phyloP scores from a whole-genome alignment of 1,140 invertebrate genomes.

The Geopemphigus sp. region DNA sequence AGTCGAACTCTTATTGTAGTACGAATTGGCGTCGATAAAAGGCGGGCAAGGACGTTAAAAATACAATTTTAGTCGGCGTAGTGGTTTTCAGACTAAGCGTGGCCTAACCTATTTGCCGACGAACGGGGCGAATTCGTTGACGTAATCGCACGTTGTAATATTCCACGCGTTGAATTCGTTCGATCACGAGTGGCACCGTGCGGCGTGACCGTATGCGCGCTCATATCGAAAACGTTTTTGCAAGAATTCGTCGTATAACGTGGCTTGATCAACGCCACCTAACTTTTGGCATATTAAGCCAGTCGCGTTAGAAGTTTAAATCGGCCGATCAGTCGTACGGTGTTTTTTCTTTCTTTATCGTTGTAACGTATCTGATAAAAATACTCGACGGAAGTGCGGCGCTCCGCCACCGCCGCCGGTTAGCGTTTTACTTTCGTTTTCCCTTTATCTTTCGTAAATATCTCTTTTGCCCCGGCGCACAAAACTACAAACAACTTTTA shows the following conservation, averaged over 20 bases:
- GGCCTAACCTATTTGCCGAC: too few relatives aligned
- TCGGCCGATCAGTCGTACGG: slow-evolving; percentile 1
- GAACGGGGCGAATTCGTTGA: too few relatives aligned
- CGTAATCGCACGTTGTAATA: too few relatives aligned
- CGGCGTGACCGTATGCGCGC: too few relatives aligned
- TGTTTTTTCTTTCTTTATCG: slow-evolving; percentile 1
- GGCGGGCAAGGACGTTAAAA: too few relatives aligned
- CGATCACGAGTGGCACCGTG: too few relatives aligned
- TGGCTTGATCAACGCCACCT: neutral
- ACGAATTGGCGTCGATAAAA: too few relatives aligned
- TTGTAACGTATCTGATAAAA: slow-evolving; percentile 16
- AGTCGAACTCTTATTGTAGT: too few relatives aligned
- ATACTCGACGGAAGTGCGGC: neutral
- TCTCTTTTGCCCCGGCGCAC: slow-evolving; percentile 23
- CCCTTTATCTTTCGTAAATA: slow-evolving; percentile 11
- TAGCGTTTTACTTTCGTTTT: neutral
- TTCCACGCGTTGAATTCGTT: too few relatives aligned
- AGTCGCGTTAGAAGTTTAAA: slow-evolving; percentile 10
- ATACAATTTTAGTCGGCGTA: too few relatives aligned
- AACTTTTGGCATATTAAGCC: neutral
- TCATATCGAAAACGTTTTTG: too few relatives aligned
- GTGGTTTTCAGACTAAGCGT: too few relatives aligned
- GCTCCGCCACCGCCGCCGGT: neutral
- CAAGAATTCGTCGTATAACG: neutral
- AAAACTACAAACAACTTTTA: slow-evolving; percentile 45